Percentiles rank a stretch among this genome's conserved stretches.
Evolutionary conservation across 2,888 invertebrate species (phyloP).

Genomic region (Eupithecia insigniata): DNA sequence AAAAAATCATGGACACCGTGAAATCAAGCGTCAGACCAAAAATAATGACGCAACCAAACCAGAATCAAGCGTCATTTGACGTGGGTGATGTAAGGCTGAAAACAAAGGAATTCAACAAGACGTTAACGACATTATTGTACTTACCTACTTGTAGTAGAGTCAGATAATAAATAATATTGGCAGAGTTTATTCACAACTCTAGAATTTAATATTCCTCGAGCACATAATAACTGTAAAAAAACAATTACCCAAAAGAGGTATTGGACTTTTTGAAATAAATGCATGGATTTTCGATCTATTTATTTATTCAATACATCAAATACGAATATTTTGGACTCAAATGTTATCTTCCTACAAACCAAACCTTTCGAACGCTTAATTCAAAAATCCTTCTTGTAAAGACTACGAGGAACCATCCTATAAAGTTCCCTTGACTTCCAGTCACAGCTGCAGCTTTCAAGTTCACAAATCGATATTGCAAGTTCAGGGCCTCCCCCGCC

Average conservation of each 20-base stretch:
- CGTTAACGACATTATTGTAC: not conserved
- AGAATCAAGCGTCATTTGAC: conserved; percentile 1
- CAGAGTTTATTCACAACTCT: not conserved
- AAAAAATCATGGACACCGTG: not conserved
- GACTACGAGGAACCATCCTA: not conserved
- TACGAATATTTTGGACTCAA: not conserved
- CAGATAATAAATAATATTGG: not conserved
- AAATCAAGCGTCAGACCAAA: not conserved
- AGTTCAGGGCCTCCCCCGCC: conserved; percentile 50
- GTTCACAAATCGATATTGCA: conserved; percentile 54
- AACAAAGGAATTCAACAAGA: not conserved
- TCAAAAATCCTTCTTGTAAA: not conserved
- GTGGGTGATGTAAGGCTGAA: not conserved
- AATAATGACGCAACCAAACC: not conserved
- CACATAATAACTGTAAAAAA: not conserved
- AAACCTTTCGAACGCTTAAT: not conserved
- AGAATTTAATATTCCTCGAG: not conserved
- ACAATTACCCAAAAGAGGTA: not conserved
- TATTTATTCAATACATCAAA: not conserved
- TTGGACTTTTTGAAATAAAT: too few relatives aligned
- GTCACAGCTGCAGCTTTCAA: conserved; percentile 49
- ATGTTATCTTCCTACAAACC: not conserved
- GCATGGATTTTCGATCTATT: not conserved
- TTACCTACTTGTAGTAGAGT: not conserved
- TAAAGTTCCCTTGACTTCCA: conserved; percentile 5